phyloP scores from a whole-genome alignment of 2,888 invertebrate genomes.

The Neelides folsomi region DNA sequence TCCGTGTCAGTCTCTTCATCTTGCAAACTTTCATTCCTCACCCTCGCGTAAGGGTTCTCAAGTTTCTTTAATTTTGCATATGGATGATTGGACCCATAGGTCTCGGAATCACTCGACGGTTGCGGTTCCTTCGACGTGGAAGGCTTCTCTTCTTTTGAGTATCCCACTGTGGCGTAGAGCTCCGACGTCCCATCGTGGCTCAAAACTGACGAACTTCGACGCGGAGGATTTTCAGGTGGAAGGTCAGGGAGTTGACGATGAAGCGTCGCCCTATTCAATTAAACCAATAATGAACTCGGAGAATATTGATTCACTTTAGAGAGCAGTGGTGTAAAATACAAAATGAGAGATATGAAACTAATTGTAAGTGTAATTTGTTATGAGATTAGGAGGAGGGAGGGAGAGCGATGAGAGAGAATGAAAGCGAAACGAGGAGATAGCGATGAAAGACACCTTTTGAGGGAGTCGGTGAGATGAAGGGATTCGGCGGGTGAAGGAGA shows the following conservation, averaged over 20 bases:
- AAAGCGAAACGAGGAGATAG: not conserved
- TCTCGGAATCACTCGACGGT: conserved; percentile 30
- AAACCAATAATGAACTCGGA: not conserved
- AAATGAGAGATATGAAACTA: not conserved
- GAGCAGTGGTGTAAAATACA: not conserved
- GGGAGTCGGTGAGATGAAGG: conserved; percentile 24
- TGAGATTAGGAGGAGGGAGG: not conserved
- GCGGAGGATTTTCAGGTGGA: conserved; percentile 40
- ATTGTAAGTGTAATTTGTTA: not conserved
- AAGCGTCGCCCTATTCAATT: conserved; percentile 17
- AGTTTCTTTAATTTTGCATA: conserved; percentile 54
- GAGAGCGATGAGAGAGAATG: not conserved
- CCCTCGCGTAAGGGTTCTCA: conserved; percentile 38
- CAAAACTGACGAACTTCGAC: conserved; percentile 27
- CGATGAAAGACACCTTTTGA: conserved; percentile 26
- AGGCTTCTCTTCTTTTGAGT: too few species aligned
- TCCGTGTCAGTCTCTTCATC: conserved; percentile 34
- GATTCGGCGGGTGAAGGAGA: conserved; percentile 9
- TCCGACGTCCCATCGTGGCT: conserved; percentile 65
- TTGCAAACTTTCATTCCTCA: conserved; percentile 18
- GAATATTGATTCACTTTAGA: too few species aligned
- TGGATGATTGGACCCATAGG: conserved; percentile 46
- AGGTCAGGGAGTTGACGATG: conserved; percentile 59
- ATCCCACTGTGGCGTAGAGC: conserved; percentile 62
- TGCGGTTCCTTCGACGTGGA: conserved; percentile 12